Evolutionary conservation across 2,797 vertebrate genomes (phyloP).

Genomic region (Gymnoscopelus microlampas): DNA sequence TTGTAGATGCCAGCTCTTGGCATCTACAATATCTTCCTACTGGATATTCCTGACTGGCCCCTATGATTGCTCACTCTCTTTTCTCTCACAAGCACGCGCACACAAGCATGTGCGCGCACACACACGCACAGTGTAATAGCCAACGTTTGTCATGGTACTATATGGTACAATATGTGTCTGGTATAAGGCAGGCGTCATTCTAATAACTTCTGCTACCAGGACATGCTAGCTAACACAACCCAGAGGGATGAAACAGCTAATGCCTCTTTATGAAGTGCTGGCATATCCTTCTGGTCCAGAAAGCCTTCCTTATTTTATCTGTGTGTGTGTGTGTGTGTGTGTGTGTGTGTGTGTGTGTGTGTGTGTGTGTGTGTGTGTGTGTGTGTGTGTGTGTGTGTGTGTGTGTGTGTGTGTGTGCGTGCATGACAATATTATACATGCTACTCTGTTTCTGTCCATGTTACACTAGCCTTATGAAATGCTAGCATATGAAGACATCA

Average conservation of each 20-base stretch:
- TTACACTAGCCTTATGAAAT: constrained; percentile 64
- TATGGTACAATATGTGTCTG: constrained; percentile 91
- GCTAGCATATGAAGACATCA: constrained; percentile 87
- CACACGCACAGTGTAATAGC: neutral
- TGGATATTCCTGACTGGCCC: neutral
- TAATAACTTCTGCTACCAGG: constrained; percentile 90
- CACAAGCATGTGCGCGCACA: neutral
- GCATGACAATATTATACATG: too few relatives aligned
- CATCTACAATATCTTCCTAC: too few relatives aligned
- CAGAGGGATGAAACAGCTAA: constrained; percentile 92
- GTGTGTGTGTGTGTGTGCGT: too few relatives aligned
- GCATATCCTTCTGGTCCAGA: constrained; percentile 6
- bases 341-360: too few relatives aligned
- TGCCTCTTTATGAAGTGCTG: constrained; percentile 94
- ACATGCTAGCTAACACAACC: constrained; percentile 87
- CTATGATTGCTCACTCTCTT: neutral
- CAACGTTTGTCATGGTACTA: constrained; percentile 81
- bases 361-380: too few relatives aligned
- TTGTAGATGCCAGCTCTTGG: too few relatives aligned
- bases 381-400: too few relatives aligned
- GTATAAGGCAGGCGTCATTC: constrained; percentile 95
- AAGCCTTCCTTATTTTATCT: too few relatives aligned
- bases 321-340: too few relatives aligned
- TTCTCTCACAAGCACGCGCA: neutral
- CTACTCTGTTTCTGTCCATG: too few relatives aligned